Evolutionary conservation across 2,888 invertebrate genomes (phyloP), one percentile per base, ranked within the genome.

Genomic region (Cerastis leucographa): DNA sequence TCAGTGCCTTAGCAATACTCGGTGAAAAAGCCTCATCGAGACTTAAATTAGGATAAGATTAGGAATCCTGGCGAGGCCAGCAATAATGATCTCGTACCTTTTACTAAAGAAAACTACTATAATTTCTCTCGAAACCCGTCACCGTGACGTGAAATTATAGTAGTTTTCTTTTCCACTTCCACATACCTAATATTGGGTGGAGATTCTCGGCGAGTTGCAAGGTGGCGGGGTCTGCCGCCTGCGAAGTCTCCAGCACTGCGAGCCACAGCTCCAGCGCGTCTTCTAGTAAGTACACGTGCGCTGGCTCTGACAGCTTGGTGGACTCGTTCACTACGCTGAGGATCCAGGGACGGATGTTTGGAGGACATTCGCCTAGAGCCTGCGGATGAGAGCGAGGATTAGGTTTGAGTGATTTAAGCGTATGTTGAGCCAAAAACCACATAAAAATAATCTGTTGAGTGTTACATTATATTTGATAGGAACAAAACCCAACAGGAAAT

Each of bases 211-310:
- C 98, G 46, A 99, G 94, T 88, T 97, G 97, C 91, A 99, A 95
- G 65, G 98, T 96, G 1, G 96, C 95, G 0, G 96, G 94, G 86
- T 97, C 97, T 0, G 97, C 97, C 0, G 97, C 97, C 84, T 97
- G 97, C 0, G 97, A 94, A 0, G 98, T 97, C 93, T 99, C 98
- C 80, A 99, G 96, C 35, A 99, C 97, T 0, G 98, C 98, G 73
- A 98, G 97, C 99, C 99, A 99, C 78, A 99, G 97, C 87, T 99
- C 98, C 59, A 99, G 95, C 5, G 99, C 99, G 92, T 99, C 99
- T 94, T 99, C 99, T 87, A 99, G 95, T 71, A 99, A 97, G 93
- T 99, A 99, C 72, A 99, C 98, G 93, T 99, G 98, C 0, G 98
- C 97, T 74, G 98, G 97, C 91, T 98, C 98, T 81, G 97, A 97